Conservation (phyloP, 35 echinoderm and acorn worm species). For the Lytechinus pictus region DNA sequence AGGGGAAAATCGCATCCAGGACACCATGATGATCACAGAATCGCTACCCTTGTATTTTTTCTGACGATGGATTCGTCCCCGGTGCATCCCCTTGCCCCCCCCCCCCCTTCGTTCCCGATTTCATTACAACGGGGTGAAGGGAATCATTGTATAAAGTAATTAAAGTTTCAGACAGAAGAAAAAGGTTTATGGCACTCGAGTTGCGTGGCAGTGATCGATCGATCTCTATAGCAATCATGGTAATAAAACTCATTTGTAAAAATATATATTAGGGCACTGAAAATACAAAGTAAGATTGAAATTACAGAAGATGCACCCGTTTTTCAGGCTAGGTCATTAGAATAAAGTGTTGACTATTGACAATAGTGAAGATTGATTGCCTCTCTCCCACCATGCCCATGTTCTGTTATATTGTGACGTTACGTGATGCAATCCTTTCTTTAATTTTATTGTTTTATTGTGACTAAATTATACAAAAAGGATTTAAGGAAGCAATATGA, state of each 20-base stretch:
- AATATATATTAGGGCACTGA: neutral
- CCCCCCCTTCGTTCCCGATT: neutral
- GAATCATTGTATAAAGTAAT: no score
- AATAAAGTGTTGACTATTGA: neutral
- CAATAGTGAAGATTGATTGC: neutral
- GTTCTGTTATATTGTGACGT: neutral
- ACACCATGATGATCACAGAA: no score
- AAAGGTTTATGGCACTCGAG: neutral
- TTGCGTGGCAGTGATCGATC: neutral
- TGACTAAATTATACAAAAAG: neutral
- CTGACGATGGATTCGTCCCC: neutral
- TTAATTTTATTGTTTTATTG: no score
- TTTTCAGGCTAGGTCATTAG: neutral
- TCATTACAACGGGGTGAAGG: neutral
- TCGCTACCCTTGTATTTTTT: no score
- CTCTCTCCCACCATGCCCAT: neutral
- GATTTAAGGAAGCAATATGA: neutral
- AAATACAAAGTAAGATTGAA: neutral
- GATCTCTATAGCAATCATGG: neutral
- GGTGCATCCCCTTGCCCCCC: neutral
- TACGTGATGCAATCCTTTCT: no score
- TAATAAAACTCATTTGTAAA: neutral
- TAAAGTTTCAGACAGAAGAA: no score
- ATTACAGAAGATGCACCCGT: neutral
- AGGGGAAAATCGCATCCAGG: no score